phyloP scores from a whole-genome alignment of 2,113 vertebrate genomes.

The Pseudorhombus dupliciocellatus region DNA sequence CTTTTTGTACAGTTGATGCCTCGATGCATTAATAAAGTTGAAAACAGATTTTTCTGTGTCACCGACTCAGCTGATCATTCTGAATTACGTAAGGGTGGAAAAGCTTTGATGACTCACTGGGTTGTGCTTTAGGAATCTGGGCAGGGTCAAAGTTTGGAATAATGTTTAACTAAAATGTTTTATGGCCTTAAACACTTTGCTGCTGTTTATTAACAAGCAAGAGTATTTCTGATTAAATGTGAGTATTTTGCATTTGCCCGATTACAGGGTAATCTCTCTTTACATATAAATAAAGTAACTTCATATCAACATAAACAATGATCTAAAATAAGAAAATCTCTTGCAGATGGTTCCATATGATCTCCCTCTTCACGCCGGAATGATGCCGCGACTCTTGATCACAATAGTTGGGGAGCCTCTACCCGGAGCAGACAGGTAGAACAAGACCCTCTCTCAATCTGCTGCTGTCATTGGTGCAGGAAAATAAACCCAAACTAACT shows the following conservation, averaged over 20 bases:
- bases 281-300: background rate
- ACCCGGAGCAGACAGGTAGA: conserved; percentile 76
- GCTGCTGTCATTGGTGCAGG: background rate
- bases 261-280: background rate
- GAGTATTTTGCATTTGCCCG: background rate
- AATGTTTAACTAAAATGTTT: conserved; percentile 51
- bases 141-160: conserved; percentile 34
- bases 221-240: conserved; percentile 15
- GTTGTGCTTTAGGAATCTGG: conserved; percentile 62
- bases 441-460: background rate
- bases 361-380: conserved; percentile 80
- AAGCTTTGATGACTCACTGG: conserved; percentile 60
- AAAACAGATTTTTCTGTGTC: conserved; percentile 7
- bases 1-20: conserved; percentile 21
- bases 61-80: background rate
- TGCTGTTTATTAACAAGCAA: background rate
- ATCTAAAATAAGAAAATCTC: conserved; percentile 29
- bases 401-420: conserved; percentile 79
- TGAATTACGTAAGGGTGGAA: conserved; percentile 24
- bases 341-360: conserved; percentile 80
- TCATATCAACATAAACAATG: background rate
- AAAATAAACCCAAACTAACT: too few relatives aligned
- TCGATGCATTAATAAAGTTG: conserved; percentile 18
- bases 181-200: background rate
- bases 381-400: conserved; percentile 80